Evolutionary conservation across 2,113 vertebrate genomes (phyloP), one percentile per base, ranked within the genome.

Genomic region (Epinephelus moara): DNA sequence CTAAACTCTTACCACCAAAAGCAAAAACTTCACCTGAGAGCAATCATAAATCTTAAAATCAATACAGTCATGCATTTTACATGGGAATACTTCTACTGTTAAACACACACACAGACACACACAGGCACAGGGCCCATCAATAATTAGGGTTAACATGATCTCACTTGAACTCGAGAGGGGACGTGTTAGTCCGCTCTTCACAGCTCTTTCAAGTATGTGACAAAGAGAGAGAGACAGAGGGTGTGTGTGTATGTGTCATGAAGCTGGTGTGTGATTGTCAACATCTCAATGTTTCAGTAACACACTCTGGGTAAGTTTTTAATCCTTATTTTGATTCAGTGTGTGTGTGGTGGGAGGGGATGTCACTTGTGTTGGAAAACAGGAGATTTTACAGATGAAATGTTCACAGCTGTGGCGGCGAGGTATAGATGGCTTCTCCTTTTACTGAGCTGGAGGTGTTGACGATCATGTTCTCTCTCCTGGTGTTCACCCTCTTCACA

Each of bases 401-500:
- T 0, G 15, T 75, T 57, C 30, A n/a, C 53, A 88, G 73, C 37
- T 49, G 79, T 53, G 25, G 79, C 42, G n/a, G 59, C 47, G 19
- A 45, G 57, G 27, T 10, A 25, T 49, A 79, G 82, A 95, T 95
- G 95, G 87, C 78, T 0, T 89, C 86, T 73, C 66, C 72, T 3
- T 68, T 88, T 30, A 88, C 90, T 2, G 93, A 95, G 82, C 77
- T 95, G 80, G 95, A 96, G 82, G 86, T 27, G 59, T 17, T 88
- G 64, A 87, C 56, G 2, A 90, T 95, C 70, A 4, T 94, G 25
- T 92, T 95, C 59, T 93, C 93, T 47, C 85, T 95, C 27, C 49
- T 94, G 81, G 89, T 94, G 49, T 96, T 95, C 25, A 49, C 85
- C 80, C 81, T 96, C 45, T 90, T 93, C 84, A 93, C 92, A 5